These are phyloP conservation scores for Rhynchonycteris naso DNA, from an alignment of 2,797 vertebrate genomes.

Conservation along the genomic window DNA sequence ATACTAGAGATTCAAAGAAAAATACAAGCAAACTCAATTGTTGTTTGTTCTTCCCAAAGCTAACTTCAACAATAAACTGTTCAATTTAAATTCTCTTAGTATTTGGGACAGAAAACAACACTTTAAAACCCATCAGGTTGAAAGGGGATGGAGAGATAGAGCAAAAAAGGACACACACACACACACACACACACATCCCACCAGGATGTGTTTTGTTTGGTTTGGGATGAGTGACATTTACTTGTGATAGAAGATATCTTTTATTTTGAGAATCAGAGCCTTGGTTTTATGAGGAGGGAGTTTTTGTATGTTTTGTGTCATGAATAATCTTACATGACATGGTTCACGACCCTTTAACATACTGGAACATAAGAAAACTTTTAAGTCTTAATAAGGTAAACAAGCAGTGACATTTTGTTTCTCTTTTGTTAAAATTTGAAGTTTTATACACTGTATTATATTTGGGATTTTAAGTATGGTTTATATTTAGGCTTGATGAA, in stretches of 20 bases:
- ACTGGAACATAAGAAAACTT: not conserved
- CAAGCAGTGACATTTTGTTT: not conserved
- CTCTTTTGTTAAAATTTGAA: conserved; percentile 5
- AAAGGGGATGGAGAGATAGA: too few species aligned
- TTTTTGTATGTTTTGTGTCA: conserved; percentile 19
- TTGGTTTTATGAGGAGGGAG: not conserved
- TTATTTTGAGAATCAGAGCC: conserved; percentile 3
- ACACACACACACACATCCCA: too few species aligned
- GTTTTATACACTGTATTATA: not conserved
- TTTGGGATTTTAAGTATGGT: not conserved
- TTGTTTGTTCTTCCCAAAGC: conserved; percentile 44
- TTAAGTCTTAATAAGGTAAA: conserved; percentile 10
- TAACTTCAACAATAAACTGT: conserved; percentile 70
- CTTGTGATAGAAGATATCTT: not conserved
- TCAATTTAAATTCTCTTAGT: conserved; percentile 70
- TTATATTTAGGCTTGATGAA: not conserved
- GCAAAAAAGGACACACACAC: too few species aligned
- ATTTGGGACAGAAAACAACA: conserved; percentile 44
- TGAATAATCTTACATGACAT: not conserved
- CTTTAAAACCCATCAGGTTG: not conserved
- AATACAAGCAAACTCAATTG: conserved; percentile 37
- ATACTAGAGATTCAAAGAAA: conserved; percentile 64
- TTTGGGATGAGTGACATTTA: not conserved
- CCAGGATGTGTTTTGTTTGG: not conserved
- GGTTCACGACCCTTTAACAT: not conserved